Evolutionary conservation across 1,140 invertebrate genomes (phyloP).

Genomic region (Drosophila mojavensis): DNA sequence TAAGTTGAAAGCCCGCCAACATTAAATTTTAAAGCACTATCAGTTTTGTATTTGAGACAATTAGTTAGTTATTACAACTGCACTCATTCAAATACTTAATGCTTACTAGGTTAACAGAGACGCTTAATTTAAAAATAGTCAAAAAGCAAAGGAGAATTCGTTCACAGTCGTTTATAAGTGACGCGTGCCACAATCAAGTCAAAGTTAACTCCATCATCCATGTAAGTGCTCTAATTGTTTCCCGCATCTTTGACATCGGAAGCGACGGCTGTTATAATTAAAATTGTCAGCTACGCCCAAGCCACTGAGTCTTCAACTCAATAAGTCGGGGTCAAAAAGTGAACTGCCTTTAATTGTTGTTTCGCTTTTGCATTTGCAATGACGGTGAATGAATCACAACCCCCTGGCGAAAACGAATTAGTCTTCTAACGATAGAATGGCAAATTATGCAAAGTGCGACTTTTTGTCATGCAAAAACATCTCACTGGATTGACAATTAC

Average conservation of each 20-base stretch:
- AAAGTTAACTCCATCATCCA: conserved; percentile 52
- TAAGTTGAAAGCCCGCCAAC: background rate
- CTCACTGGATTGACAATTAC: conserved; percentile 13
- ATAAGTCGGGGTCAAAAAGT: conserved; percentile 71
- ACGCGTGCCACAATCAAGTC: conserved; percentile 48
- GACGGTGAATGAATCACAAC: conserved; percentile 42
- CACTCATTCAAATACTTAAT: background rate
- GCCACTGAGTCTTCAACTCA: conserved; percentile 52
- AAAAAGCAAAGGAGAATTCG: background rate
- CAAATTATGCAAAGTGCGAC: conserved; percentile 69
- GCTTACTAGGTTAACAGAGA: background rate
- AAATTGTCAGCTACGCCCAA: conserved; percentile 75
- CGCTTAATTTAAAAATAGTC: background rate
- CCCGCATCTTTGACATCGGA: conserved; percentile 78
- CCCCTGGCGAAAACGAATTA: conserved; percentile 38
- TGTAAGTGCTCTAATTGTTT: conserved; percentile 68
- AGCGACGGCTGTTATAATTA: conserved; percentile 65
- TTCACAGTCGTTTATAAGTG: conserved; percentile 42
- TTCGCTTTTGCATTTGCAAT: conserved; percentile 25
- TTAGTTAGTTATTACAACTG: background rate
- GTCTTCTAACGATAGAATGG: conserved; percentile 15
- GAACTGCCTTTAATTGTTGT: conserved; percentile 70
- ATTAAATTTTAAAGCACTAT: background rate
- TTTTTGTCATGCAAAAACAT: conserved; percentile 68
- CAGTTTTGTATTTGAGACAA: too few relatives aligned